Conservation (phyloP, 37 sponge, comb jelly and placozoan species). For the Lycopodina hypogea region DNA sequence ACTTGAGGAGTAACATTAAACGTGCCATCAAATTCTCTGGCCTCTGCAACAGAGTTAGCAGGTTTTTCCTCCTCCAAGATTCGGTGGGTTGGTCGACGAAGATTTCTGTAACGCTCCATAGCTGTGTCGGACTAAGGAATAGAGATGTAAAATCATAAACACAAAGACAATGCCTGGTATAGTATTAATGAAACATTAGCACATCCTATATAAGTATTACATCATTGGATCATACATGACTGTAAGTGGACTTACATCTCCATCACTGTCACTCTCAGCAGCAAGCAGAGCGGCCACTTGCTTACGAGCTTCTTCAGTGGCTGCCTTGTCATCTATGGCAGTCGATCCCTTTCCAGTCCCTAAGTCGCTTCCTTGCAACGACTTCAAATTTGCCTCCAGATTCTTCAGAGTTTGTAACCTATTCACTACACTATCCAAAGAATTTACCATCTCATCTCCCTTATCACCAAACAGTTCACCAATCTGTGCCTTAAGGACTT, state of each 20-base stretch:
- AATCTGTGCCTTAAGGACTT: not conserved
- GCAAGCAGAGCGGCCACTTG: constrained; percentile 64
- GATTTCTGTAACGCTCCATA: no score
- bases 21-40: constrained; percentile 63
- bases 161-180: no score
- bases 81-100: not conserved
- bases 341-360: not conserved
- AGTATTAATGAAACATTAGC: no score
- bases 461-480: not conserved
- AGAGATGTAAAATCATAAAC: no score
- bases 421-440: constrained; percentile 48
- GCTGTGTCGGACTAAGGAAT: no score
- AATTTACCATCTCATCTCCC: constrained; percentile 35
- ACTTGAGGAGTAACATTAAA: constrained; percentile 37
- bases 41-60: not conserved
- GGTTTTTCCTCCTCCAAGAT: constrained; percentile 8
- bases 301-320: constrained; percentile 38
- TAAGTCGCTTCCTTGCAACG: constrained; percentile 9
- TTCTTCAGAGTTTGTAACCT: constrained; percentile 44
- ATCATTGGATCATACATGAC: no score
- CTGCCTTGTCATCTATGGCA: constrained; percentile 7
- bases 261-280: constrained; percentile 71
- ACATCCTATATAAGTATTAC: no score
- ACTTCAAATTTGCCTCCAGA: constrained; percentile 31
- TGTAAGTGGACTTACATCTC: constrained; percentile 21